A percentile compares a stretch with the other conserved stretches of the same genome.
Conservation (phyloP, 2,888 invertebrate species). For the Aphelenchoides bicaudatus region DNA sequence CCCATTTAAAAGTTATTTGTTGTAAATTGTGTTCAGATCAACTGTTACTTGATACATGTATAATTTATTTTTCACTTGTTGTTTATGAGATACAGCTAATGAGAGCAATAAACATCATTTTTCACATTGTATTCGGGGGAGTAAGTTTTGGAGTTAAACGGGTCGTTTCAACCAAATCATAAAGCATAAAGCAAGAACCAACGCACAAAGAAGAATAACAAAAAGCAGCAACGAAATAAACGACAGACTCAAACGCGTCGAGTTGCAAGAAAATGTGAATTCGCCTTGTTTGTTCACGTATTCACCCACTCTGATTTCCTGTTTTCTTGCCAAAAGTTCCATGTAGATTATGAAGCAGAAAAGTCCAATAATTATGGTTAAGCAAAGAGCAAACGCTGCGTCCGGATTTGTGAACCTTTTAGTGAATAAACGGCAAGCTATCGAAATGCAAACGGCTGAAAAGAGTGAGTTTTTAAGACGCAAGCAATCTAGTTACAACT, state of each 20-base stretch:
- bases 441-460: constrained; percentile 14
- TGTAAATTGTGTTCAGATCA: too few species aligned
- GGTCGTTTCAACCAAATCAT: constrained; percentile 6
- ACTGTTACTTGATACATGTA: too few species aligned
- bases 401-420: constrained; percentile 21
- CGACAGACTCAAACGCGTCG: too few species aligned
- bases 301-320: background rate
- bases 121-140: too few species aligned
- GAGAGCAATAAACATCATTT: too few species aligned
- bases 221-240: background rate
- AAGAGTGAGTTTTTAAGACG: constrained; percentile 14
- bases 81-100: too few species aligned
- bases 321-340: background rate
- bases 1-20: too few species aligned
- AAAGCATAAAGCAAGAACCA: background rate
- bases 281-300: background rate
- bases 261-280: background rate
- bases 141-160: too few species aligned
- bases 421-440: constrained; percentile 24
- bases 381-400: constrained; percentile 3
- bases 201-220: background rate
- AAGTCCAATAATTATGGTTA: background rate
- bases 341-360: too few species aligned
- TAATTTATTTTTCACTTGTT: too few species aligned
- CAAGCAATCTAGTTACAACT: too few species aligned